Percentiles rank a stretch among this genome's conserved stretches.
Evolutionary conservation across 2,113 vertebrate species (phyloP).

Genomic region (Suricata suricatta): DNA sequence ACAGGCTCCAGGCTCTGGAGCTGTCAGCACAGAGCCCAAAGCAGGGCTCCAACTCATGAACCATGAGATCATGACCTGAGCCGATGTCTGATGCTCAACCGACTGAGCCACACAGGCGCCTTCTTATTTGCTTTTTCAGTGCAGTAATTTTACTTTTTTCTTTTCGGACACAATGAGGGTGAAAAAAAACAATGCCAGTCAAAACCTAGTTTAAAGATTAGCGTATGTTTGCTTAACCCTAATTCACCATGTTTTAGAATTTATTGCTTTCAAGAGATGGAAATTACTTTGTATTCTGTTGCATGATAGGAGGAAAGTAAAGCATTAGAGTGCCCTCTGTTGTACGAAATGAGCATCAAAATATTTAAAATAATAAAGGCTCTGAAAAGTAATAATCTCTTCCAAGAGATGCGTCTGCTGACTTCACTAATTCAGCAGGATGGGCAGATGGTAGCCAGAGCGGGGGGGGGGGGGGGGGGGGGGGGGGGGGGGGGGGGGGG

Average conservation of each 20-base stretch:
- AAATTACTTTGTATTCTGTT: neutral
- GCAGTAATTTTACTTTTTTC: neutral
- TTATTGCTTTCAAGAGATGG: neutral
- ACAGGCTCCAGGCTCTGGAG: too few relatives aligned
- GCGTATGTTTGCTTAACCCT: neutral
- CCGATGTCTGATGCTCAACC: too few relatives aligned
- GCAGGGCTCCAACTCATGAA: too few relatives aligned
- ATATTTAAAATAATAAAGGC: neutral
- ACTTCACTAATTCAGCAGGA: neutral
- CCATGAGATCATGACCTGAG: too few relatives aligned
- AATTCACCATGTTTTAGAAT: neutral
- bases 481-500: accelerated
- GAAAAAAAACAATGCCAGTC: neutral
- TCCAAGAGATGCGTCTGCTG: neutral
- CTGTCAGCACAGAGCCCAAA: too few relatives aligned
- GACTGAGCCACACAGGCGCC: too few relatives aligned
- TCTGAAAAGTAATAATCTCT: neutral
- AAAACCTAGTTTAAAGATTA: slow-evolving; percentile 8
- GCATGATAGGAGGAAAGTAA: neutral
- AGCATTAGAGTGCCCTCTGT: slow-evolving; percentile 55
- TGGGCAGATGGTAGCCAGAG: neutral
- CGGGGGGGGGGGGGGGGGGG: too few relatives aligned
- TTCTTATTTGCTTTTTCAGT: slow-evolving; percentile 13
- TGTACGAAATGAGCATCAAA: neutral
- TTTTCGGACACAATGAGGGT: neutral